Evolutionary conservation across 1,140 invertebrate species (phyloP).

Genomic region (Ceratina japonica): DNA sequence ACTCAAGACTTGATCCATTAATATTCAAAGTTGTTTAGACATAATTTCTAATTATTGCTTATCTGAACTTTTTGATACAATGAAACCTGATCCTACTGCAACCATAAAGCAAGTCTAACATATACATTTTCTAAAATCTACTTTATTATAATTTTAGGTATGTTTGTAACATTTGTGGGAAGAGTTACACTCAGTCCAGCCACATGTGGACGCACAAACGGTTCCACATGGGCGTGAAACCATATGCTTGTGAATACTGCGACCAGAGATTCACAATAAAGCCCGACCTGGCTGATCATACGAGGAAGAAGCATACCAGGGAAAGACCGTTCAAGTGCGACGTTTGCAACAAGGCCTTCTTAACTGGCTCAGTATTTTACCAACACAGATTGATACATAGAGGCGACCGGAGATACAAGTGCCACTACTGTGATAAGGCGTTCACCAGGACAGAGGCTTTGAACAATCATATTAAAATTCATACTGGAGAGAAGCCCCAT

Average conservation of each 20-base stretch:
- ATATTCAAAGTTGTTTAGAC: neutral
- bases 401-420: constrained; percentile 89
- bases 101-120: too few species aligned
- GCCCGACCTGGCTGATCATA: constrained; percentile 85
- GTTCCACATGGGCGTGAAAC: constrained; percentile 82
- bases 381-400: constrained; percentile 89
- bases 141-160: constrained; percentile 7
- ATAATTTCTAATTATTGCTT: too few species aligned
- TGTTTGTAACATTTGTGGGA: constrained; percentile 81
- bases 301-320: constrained; percentile 83
- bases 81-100: too few species aligned
- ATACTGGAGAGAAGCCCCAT: constrained; percentile 86
- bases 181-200: constrained; percentile 82
- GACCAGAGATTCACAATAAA: constrained; percentile 83
- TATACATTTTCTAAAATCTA: too few species aligned
- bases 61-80: too few species aligned
- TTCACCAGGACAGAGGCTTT: constrained; percentile 82
- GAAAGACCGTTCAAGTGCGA: constrained; percentile 86
- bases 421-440: constrained; percentile 82
- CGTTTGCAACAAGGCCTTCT: constrained; percentile 86
- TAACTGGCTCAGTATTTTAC: constrained; percentile 86
- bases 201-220: constrained; percentile 83
- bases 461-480: constrained; percentile 84
- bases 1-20: too few species aligned
- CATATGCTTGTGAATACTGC: constrained; percentile 82